phyloP scores from a whole-genome alignment of 2,888 invertebrate genomes.

The Rhyacophila evoluta region DNA sequence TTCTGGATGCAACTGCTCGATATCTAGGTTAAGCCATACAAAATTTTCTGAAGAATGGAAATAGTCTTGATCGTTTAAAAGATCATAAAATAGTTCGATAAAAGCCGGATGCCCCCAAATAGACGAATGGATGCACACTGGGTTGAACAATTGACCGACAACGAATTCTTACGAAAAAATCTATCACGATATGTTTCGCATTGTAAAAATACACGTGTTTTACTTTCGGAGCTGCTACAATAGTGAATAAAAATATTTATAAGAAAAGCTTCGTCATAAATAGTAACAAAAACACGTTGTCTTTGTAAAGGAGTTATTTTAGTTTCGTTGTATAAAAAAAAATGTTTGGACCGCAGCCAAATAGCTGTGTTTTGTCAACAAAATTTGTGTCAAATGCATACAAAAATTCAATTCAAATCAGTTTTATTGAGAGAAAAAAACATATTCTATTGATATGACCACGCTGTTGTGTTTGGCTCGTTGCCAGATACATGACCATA shows the following conservation, averaged over 20 bases:
- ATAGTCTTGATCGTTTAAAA: no score
- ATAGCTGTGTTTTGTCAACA: constrained; percentile 6
- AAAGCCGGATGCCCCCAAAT: no score
- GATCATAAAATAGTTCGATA: no score
- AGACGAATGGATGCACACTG: no score
- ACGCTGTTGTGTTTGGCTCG: not conserved
- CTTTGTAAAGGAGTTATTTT: not conserved
- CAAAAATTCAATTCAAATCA: not conserved
- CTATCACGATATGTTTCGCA: no score
- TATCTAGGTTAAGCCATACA: no score
- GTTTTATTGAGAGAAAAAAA: not conserved
- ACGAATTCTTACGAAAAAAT: no score
- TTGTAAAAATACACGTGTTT: not conserved
- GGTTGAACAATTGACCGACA: no score
- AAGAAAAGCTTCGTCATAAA: not conserved
- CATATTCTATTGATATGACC: not conserved
- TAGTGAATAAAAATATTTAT: not conserved
- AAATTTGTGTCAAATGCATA: not conserved
- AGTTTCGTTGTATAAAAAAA: not conserved
- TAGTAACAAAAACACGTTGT: not conserved
- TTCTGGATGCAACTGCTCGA: no score
- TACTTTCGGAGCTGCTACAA: not conserved
- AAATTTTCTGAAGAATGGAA: no score
- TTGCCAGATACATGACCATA: not conserved
- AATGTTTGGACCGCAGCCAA: not conserved